Evolutionary conservation across 2,113 vertebrate species (phyloP).

Genomic region (Amphiprion percula): DNA sequence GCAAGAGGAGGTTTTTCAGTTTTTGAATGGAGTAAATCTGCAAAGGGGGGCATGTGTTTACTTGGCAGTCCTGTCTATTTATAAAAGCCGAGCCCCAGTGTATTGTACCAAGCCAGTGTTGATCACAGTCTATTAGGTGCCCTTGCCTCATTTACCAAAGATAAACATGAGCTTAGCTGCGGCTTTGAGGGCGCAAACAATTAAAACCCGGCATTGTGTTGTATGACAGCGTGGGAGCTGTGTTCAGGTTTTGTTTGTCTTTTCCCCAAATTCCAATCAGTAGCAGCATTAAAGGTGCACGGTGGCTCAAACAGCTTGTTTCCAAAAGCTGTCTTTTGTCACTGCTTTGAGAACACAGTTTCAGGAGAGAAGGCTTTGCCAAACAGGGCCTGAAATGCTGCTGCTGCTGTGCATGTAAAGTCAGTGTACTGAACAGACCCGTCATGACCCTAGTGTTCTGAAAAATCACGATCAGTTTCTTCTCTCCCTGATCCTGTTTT

Average conservation of each 20-base stretch:
- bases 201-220: conserved; percentile 55
- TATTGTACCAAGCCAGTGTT: conserved; percentile 45
- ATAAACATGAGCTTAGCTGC: conserved; percentile 67
- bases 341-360: neutral
- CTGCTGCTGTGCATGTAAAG: conserved; percentile 2
- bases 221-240: conserved; percentile 23
- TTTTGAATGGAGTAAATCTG: conserved; percentile 51
- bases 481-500: neutral
- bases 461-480: neutral
- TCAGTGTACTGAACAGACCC: neutral
- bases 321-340: neutral
- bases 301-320: neutral
- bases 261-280: conserved; percentile 45
- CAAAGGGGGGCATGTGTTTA: conserved; percentile 46
- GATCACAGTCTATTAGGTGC: conserved; percentile 67
- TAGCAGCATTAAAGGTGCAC: conserved; percentile 50
- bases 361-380: conserved; percentile 15
- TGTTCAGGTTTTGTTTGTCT: conserved; percentile 40
- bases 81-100: conserved; percentile 53
- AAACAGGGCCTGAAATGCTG: neutral
- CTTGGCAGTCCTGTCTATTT: conserved; percentile 57
- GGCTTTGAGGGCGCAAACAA: conserved; percentile 64
- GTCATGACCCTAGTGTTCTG: neutral
- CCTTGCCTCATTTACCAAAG: conserved; percentile 72
- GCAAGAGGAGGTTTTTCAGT: conserved; percentile 45